Evolutionary conservation across 1,140 invertebrate species (phyloP), one percentile per base, ranked within the genome.

Genomic region (Meloidogyne hapla): DNA sequence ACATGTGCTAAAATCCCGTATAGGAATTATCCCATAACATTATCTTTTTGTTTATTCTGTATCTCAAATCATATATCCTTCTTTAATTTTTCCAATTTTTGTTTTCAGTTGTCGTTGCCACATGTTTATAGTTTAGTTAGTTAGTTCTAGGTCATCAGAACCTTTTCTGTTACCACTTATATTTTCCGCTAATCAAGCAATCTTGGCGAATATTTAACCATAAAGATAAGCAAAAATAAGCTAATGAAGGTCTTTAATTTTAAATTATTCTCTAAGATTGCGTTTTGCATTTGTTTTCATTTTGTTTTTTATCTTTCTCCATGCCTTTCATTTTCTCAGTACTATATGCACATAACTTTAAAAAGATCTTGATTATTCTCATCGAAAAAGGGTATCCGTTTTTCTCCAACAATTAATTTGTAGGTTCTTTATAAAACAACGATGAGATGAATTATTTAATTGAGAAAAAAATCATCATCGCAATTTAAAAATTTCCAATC

Each of bases 191-290:
- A 56, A 56, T 56, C 48, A 56, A 56, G 48, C 48, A 56, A 56
- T 56, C 48, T 56, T 56, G n/a, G 48, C n/a, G 48, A 56, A 56
- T 56, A 56, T 48, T 18, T 18, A 48, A 18, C 13, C 18, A 48
- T 18, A 48, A 48, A 48, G 45, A 15, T 18, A 18, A 48, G 45
- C 15, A 48, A 48, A 18, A 48, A 18, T 48, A 18, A 3, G 13
- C 40, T 42, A 42, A 10, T 42, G 40, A 42, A n/a, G 4, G 5
- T 56, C n/a, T 15, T 45, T 15, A 45, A 15, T 45, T 42, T 42
- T 42, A 18, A 56, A n/a, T 56, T n/a, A 56, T 56, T 56, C 48
- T 56, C 48, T 56, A 56, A n/a, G 48, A 56, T 56, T 56, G n/a
- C n/a, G 48, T 21, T 9, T 56, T 56, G 48, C 48, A 56, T 56